phyloP scores from a whole-genome alignment of 2,797 vertebrate species.

The Rhinichthys osculus region DNA sequence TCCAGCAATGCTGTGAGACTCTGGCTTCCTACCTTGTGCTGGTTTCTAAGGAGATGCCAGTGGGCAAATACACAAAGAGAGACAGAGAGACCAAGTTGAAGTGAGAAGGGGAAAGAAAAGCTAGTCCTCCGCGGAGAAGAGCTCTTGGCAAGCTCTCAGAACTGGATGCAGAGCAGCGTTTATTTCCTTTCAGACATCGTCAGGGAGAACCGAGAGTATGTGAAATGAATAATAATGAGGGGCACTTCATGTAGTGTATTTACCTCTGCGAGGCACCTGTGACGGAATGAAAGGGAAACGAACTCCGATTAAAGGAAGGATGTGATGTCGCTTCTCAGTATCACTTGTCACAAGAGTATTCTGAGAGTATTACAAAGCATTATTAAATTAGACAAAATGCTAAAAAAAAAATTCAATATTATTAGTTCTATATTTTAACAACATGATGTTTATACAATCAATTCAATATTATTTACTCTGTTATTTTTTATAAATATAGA shows the following conservation, averaged over 20 bases:
- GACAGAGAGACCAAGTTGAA: constrained; percentile 26
- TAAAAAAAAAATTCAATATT: neutral
- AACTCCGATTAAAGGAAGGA: constrained; percentile 65
- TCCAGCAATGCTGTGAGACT: constrained; percentile 29
- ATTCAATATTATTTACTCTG: neutral
- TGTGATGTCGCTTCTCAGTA: neutral
- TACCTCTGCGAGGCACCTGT: constrained; percentile 57
- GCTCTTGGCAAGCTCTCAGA: constrained; percentile 57
- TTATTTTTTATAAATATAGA: neutral
- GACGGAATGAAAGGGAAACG: constrained; percentile 58
- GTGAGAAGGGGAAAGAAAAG: constrained; percentile 33
- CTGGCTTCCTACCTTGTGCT: constrained; percentile 46
- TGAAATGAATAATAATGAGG: constrained; percentile 59
- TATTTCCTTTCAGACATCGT: constrained; percentile 57
- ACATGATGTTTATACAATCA: neutral
- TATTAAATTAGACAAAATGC: neutral
- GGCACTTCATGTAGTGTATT: constrained; percentile 56
- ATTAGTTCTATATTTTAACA: neutral
- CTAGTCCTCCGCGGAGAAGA: constrained; percentile 51
- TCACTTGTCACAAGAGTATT: neutral
- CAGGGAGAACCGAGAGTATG: constrained; percentile 49
- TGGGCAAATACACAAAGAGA: constrained; percentile 42
- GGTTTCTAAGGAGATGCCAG: constrained; percentile 67
- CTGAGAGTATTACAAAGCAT: neutral
- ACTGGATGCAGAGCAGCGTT: constrained; percentile 46